Evolutionary conservation across 1,140 invertebrate genomes (phyloP).

Genomic region (Dryas iulia): DNA sequence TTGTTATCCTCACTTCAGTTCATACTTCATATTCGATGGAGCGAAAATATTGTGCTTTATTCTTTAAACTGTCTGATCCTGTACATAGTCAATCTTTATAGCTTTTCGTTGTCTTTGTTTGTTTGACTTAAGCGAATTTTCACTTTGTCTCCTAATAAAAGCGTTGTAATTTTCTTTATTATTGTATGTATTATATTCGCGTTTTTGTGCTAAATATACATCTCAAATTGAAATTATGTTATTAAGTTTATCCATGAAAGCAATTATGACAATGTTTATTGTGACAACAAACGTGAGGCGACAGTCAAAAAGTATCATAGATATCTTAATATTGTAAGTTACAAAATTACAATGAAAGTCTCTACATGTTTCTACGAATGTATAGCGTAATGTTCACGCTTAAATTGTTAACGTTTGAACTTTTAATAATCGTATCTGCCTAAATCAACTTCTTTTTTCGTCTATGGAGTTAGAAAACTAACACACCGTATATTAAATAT

Average conservation of each 20-base stretch:
- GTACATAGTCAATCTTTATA: not conserved
- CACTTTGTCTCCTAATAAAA: not conserved
- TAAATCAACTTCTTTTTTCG: not conserved
- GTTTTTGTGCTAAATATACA: not conserved
- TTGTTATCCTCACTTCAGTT: slow-evolving; percentile 11
- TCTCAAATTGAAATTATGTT: too few relatives aligned
- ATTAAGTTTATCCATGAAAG: too few relatives aligned
- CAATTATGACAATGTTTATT: too few relatives aligned
- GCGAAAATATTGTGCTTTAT: slow-evolving; percentile 12
- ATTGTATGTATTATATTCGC: not conserved
- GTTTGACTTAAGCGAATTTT: not conserved
- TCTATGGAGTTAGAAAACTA: too few relatives aligned
- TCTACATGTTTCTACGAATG: not conserved
- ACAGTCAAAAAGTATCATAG: too few relatives aligned
- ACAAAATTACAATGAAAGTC: not conserved
- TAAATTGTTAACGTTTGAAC: not conserved
- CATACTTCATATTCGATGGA: slow-evolving; percentile 16
- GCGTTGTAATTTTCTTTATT: not conserved
- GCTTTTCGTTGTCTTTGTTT: not conserved
- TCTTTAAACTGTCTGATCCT: slow-evolving; percentile 3
- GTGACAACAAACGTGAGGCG: not conserved
- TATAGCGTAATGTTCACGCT: not conserved
- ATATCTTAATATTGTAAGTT: too few relatives aligned
- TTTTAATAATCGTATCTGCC: not conserved
- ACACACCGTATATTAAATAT: not conserved